A percentile compares a stretch with the other conserved stretches of the same genome.
Evolutionary conservation across 2,888 invertebrate species (phyloP).

Genomic region (Panopea generosa): DNA sequence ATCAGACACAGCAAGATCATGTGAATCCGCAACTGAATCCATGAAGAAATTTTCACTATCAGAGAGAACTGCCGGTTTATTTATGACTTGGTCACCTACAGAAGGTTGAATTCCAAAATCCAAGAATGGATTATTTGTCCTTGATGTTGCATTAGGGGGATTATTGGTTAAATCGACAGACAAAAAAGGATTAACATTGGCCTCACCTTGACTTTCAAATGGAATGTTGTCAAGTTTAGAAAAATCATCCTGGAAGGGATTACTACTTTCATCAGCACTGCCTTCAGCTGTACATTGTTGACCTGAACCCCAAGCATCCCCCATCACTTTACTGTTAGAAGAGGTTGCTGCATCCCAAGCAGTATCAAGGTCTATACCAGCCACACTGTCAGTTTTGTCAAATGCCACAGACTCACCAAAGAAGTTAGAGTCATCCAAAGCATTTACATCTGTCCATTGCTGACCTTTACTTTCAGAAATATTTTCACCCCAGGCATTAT

Average conservation of each 20-base stretch:
- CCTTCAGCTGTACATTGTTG: constrained; percentile 35
- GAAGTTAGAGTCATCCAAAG: constrained; percentile 3
- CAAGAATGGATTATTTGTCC: constrained; percentile 65
- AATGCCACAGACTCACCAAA: constrained; percentile 35
- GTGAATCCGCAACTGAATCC: constrained; percentile 44
- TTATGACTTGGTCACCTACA: neutral
- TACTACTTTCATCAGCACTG: constrained; percentile 33
- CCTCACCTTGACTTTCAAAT: constrained; percentile 23
- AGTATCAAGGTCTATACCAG: constrained; percentile 35
- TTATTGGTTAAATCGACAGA: constrained; percentile 28
- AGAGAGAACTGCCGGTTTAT: constrained; percentile 31
- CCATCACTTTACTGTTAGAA: constrained; percentile 21
- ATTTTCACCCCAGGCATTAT: constrained; percentile 1
- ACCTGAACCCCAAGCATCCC: constrained; percentile 54
- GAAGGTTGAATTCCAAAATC: constrained; percentile 32
- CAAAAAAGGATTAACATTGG: constrained; percentile 57
- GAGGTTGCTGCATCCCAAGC: constrained; percentile 36
- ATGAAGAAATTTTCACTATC: constrained; percentile 59
- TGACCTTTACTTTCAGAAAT: neutral
- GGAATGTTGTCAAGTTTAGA: constrained; percentile 71
- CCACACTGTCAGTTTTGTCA: constrained; percentile 18
- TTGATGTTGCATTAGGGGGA: constrained; percentile 19
- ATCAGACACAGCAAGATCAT: constrained; percentile 32
- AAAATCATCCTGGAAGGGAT: constrained; percentile 80
- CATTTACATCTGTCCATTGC: constrained; percentile 29